phyloP scores from a whole-genome alignment of 2,113 vertebrate species.

The Ctenomys sociabilis region DNA sequence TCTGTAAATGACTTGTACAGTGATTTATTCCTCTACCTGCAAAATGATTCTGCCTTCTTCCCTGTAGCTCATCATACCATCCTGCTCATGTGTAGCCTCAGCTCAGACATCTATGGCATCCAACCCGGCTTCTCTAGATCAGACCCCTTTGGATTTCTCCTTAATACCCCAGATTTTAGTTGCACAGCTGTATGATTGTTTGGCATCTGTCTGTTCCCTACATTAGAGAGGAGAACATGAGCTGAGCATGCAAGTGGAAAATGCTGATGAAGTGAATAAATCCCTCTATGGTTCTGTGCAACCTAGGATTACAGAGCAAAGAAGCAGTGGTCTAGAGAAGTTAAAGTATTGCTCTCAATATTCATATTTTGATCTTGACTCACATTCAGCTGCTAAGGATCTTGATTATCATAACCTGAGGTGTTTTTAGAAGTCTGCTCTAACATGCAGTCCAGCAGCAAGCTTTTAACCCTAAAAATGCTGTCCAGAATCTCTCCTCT shows the following conservation, averaged over 20 bases:
- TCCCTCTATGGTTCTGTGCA: not conserved
- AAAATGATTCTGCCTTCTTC: constrained; percentile 30
- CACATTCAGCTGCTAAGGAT: not conserved
- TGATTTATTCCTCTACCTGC: not conserved
- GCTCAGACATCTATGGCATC: not conserved
- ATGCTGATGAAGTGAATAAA: not conserved
- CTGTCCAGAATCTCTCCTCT: not conserved
- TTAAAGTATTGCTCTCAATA: constrained; percentile 15
- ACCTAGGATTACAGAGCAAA: not conserved
- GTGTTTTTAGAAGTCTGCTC: not conserved
- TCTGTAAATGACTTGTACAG: not conserved
- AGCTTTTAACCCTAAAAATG: not conserved
- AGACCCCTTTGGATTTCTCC: not conserved
- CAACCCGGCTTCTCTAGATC: not conserved
- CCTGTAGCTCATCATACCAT: not conserved
- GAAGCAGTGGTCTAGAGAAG: not conserved
- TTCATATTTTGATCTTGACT: not conserved
- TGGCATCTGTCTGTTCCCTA: not conserved
- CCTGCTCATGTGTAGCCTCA: not conserved
- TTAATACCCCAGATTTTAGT: not conserved
- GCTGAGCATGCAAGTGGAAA: not conserved
- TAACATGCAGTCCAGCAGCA: not conserved
- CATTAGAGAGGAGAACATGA: not conserved
- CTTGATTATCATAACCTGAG: not conserved
- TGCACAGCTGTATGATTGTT: not conserved